Evolutionary conservation across 92 coral and sea anemone species (phyloP), one percentile per base, ranked within the genome.

Genomic region (Actinernus sp.): DNA sequence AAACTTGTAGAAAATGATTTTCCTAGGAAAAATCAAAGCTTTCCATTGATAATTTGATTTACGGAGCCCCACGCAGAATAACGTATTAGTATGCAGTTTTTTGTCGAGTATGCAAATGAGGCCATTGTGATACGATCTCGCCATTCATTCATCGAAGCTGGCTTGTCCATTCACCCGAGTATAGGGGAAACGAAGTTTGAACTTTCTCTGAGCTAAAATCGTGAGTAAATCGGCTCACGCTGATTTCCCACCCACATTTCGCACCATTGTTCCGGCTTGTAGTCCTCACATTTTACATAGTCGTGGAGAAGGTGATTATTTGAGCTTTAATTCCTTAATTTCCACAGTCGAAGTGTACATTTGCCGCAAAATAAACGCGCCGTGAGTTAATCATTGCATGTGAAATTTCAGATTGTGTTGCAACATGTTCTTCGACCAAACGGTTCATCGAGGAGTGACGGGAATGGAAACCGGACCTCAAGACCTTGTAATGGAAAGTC

Each of bases 341-440:
- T 58, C 51, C 37, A 65, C 58, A 46, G 29, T 61, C 65, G 31
- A 47, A 64, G 28, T 52, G 63, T 73, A 57, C 73, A 63, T 48
- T 63, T 73, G 65, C 88, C 58, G 72, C 63, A 46, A 56, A 32
- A 26, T 26, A 51, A 30, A 64, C 58, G 65, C 47, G 57, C 71
- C 37, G 58, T 34, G 53, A 47, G 50, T 50, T 55, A 73, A 64
- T 74, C 59, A 68, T 64, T 79, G 68, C 58, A 1, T 68, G 52
- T 59, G 40, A 61, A 70, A 74, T 19, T 56, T 26, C 87, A 90
- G 97, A 82, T 75, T 88, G 41, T 86, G 93, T 49, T 90, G 74
- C 74, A 88, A 86, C 58, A 90, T 90, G 97, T 90, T 90, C 67
- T 82, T 84, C 40, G 97, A 83, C 51, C 83, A 87, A 31, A 71